These are phyloP conservation scores for Calidris pugnax DNA, from an alignment of 2,113 vertebrate species.

Conservation along the genomic window DNA sequence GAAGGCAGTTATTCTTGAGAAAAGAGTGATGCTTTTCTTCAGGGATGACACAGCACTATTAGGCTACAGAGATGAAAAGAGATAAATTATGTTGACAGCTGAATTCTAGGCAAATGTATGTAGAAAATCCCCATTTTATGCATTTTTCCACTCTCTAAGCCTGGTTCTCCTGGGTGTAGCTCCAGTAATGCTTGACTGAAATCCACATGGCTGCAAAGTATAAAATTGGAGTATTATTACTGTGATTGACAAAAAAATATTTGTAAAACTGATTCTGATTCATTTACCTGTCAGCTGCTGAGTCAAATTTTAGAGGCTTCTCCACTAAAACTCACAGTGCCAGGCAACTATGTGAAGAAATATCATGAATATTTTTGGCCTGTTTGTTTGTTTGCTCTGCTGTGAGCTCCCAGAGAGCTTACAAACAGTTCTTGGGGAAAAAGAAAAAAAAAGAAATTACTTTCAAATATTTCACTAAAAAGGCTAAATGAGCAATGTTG, in stretches of 20 bases:
- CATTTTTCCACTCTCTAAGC: background rate
- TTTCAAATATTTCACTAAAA: background rate
- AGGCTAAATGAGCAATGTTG: background rate
- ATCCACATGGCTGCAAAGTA: background rate
- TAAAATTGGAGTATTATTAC: background rate
- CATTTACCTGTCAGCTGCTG: background rate
- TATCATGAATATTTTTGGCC: background rate
- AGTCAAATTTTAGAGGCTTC: background rate
- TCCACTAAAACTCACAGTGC: background rate
- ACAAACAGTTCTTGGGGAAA: background rate
- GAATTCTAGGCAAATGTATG: background rate
- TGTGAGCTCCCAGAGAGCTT: background rate
- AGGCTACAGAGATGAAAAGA: background rate
- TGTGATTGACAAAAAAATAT: background rate
- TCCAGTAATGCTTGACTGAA: background rate
- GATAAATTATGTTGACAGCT: background rate
- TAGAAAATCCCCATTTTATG: background rate
- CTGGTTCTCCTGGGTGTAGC: background rate
- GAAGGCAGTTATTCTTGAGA: background rate
- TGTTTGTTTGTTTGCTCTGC: background rate
- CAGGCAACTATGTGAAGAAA: background rate
- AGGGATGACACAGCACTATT: background rate
- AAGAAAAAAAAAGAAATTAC: background rate
- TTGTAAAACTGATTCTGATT: background rate
- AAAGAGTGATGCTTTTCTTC: background rate